phyloP scores from a whole-genome alignment of 2,113 vertebrate genomes.

The Entelurus aequoreus region DNA sequence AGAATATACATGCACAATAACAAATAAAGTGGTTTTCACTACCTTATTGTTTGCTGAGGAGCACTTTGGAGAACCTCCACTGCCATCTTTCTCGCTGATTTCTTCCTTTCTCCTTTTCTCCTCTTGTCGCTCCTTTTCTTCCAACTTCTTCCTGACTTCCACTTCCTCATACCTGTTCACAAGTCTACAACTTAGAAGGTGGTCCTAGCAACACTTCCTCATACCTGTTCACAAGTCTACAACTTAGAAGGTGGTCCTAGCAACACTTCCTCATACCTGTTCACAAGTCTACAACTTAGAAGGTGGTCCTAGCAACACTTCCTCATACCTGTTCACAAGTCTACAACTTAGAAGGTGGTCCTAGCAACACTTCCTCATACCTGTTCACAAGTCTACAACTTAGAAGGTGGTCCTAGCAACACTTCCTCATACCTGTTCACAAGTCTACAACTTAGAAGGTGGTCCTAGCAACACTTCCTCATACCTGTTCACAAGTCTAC shows the following conservation, averaged over 20 bases:
- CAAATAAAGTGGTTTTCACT: constrained; percentile 29
- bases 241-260: neutral
- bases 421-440: constrained; percentile 72
- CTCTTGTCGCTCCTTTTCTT: constrained; percentile 86
- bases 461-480: neutral
- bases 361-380: constrained; percentile 56
- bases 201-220: neutral
- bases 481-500: constrained; percentile 75
- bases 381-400: constrained; percentile 58
- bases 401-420: neutral
- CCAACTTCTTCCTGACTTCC: constrained; percentile 91
- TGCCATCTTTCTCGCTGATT: constrained; percentile 63
- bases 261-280: constrained; percentile 72
- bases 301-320: neutral
- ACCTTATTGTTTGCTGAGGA: constrained; percentile 69
- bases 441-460: neutral
- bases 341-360: neutral
- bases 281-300: constrained; percentile 7
- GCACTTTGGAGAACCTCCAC: constrained; percentile 67
- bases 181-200: neutral
- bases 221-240: constrained; percentile 75
- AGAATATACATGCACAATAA: too few relatives aligned
- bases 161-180: constrained; percentile 89
- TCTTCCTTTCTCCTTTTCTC: constrained; percentile 81
- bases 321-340: constrained; percentile 72